Base-by-base conservation (phyloP, 2,888 invertebrate species). In the Octonoba sinensis region DNA sequence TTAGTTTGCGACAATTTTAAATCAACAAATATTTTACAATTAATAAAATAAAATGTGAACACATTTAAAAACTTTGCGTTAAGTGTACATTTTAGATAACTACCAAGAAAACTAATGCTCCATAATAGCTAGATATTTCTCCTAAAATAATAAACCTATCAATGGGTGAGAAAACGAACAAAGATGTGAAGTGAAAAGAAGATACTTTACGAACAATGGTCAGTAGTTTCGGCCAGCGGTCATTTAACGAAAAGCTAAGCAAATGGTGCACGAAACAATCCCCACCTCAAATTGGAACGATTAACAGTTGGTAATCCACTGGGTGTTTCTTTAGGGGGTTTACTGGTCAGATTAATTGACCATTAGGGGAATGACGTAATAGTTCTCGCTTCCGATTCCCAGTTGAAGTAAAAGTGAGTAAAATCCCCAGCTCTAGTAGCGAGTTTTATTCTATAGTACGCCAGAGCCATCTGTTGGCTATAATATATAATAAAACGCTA, bases 391-490 rank as follows among this genome's bases (percentile, higher is more conserved):
- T 44, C 62, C 46, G 24, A 24, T 20, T 18, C 27, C 62, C 62
- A 36, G 59, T 16, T 16, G 67, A 27, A n/a, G 57, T 22, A 57
- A 20, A 8, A 36, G 6, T 8, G 4, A 20, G 20, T 57, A 22
- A 22, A 12, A 6, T 60, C 57, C 60, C 60, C 15, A 27, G 8
- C 16, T 24, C n/a, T 44, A 20, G 24, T 13, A 8, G 46, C n/a
- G 15, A 24, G 15, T 47, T 66, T 18, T 59, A 57, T 64, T 72
- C 66, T 73, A 69, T 73, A 81, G 73, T 73, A 70, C 62, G 15
- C 54, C 82, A 76, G 76, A 64, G 82, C 82, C 82, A 82, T 82
- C 82, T 82, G 66, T 69, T 56, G 76, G 72, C n/a, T 74, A 76
- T 62, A 81, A 73, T 44, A 27, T 16, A 64, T 69, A 81, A 81